A percentile compares a stretch with the other conserved stretches of the same genome.
These are phyloP conservation scores for Dryobates pubescens DNA, from an alignment of 2,797 vertebrate genomes.

Conservation along the genomic window DNA sequence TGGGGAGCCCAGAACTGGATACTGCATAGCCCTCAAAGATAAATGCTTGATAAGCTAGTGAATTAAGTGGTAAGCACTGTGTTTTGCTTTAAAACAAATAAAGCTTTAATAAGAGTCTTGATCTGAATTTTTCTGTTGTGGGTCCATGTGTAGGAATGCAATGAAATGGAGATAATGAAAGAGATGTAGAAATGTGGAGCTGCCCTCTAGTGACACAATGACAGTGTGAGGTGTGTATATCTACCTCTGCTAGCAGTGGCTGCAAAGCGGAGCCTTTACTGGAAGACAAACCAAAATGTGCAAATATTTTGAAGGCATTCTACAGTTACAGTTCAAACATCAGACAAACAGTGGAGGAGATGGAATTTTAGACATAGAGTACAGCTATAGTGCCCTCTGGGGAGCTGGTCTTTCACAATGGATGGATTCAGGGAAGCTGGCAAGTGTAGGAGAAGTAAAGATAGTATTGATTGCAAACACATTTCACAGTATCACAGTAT, in stretches of 20 bases:
- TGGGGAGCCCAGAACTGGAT: no score
- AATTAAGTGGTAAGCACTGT: background rate
- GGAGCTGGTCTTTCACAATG: background rate
- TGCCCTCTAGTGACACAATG: conserved; percentile 75
- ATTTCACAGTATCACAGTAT: no score
- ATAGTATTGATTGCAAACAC: background rate
- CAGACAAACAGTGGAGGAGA: background rate
- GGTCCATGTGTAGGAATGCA: background rate
- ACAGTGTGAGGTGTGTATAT: background rate
- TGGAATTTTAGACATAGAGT: background rate
- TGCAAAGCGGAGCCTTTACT: background rate
- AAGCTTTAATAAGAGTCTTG: background rate
- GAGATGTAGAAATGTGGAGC: conserved; percentile 29
- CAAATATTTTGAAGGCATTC: background rate
- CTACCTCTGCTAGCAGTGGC: background rate
- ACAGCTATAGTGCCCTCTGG: background rate
- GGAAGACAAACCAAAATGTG: background rate
- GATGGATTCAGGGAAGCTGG: conserved; percentile 19
- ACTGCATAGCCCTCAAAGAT: background rate
- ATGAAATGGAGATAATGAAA: background rate
- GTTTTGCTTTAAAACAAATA: conserved; percentile 8
- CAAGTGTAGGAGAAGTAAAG: background rate
- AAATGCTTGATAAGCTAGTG: background rate
- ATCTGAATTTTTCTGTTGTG: background rate
- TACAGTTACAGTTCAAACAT: background rate